phyloP scores from a whole-genome alignment of 2,797 vertebrate species.

The Thamnophis elegans region DNA sequence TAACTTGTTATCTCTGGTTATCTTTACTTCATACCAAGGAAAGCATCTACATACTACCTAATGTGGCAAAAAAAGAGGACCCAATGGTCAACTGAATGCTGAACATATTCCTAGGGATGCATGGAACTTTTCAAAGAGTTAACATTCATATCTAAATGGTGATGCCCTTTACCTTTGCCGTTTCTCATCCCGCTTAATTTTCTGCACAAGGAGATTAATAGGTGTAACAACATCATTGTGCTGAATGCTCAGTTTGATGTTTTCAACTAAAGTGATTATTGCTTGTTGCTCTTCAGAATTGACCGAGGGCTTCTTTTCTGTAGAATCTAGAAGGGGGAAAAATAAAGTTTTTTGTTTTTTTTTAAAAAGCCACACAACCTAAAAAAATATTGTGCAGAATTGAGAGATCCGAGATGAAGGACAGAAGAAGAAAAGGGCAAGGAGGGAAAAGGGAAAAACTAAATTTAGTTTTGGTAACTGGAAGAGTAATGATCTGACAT shows the following conservation, averaged over 20 bases:
- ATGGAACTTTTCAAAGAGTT: neutral
- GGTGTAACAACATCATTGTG: conserved; percentile 90
- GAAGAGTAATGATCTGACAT: neutral
- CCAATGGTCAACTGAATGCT: neutral
- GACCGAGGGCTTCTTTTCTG: conserved; percentile 80
- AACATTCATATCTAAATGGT: neutral
- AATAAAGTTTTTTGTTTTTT: neutral
- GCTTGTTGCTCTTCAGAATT: conserved; percentile 83
- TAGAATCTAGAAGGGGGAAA: conserved; percentile 68
- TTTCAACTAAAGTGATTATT: conserved; percentile 83
- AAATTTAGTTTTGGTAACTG: neutral
- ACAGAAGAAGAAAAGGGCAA: neutral
- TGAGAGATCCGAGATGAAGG: too few relatives aligned
- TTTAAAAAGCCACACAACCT: neutral
- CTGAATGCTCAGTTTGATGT: conserved; percentile 88
- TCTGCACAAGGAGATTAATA: conserved; percentile 82
- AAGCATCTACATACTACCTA: neutral
- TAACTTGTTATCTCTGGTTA: neutral
- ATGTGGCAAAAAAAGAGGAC: neutral
- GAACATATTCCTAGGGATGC: neutral
- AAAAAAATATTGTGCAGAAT: neutral
- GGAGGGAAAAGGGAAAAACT: too few relatives aligned
- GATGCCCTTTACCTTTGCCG: conserved; percentile 82
- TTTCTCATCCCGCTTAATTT: conserved; percentile 74
- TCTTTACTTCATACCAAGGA: neutral